Base-by-base conservation (phyloP, 1,140 invertebrate genomes). In the Caenorhabditis inopinata region DNA sequence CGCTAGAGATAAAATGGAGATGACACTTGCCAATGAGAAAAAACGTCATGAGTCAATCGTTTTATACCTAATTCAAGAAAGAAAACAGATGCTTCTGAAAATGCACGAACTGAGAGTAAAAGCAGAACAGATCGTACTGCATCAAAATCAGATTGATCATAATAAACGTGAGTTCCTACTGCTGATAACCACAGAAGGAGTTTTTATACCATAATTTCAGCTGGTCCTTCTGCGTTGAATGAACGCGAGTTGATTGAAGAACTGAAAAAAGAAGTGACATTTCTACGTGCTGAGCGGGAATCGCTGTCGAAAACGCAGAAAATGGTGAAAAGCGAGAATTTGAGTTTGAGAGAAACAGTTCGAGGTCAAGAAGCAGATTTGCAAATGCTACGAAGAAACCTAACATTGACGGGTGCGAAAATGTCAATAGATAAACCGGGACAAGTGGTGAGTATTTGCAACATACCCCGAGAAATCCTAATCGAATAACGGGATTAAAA, bases 21-120 rank as follows among this genome's bases (percentile, higher is more conserved):
- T 75, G 74, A 51, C 45, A 75, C 47, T 49, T 75, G 74, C 29
- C 46, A 47, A 51, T 47, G 74, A 75, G 35, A 75, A 75, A 25
- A 68, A 68, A 38, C 29, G 58, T n/a, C 74, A 75, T 16, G 47
- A 75, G 48, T 75, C 45, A 29, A 75, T 75, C 18, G 74, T 75
- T 9, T 35, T 75, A 45, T 75, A 48, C 38, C 38, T 75, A n/a
- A 75, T 75, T 47, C 74, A 75, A 51, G 74, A 75, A 47, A 47
- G 74, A 9, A 75, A 75, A 51, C 74, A 75, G 18, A 75, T 75
- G 74, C 45, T 75, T 48, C 14, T 75, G 11, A 75, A 51, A 25
- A 75, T 75, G 74, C 74, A 75, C 18, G 45, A 75, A 35, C 32
- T 75, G 23, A 75, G 47, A 25, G 29, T 75, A 2, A 75, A 48